Conservation (phyloP, 2,888 invertebrate species). For the Agrochola litura region DNA sequence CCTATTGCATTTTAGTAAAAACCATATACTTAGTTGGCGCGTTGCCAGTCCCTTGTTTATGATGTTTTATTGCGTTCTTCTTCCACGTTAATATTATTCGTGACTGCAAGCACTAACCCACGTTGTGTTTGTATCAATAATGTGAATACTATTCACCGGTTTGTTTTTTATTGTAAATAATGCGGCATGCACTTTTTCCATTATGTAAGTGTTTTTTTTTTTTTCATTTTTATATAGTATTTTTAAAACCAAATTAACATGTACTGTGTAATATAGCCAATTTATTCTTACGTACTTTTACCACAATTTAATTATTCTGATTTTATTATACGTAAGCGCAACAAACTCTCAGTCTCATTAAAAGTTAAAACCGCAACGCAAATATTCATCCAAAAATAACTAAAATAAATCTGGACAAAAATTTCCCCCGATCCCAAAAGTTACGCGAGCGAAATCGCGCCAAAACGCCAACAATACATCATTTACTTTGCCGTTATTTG, state of each 20-base stretch:
- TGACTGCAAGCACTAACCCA: slow-evolving; percentile 49
- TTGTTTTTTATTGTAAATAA: slow-evolving; percentile 39
- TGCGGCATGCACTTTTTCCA: slow-evolving; percentile 1
- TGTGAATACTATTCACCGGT: slow-evolving; percentile 19
- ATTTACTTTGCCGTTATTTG: slow-evolving; percentile 59
- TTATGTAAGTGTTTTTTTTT: not conserved
- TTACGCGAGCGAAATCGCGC: slow-evolving; percentile 25
- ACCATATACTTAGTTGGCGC: slow-evolving; percentile 40
- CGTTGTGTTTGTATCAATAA: slow-evolving; percentile 39
- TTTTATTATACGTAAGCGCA: not conserved
- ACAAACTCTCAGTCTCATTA: slow-evolving; percentile 21
- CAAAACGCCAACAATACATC: slow-evolving; percentile 56
- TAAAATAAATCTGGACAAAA: slow-evolving; percentile 40
- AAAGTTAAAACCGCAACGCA: slow-evolving; percentile 23
- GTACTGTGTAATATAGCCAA: not conserved
- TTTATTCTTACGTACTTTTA: not conserved
- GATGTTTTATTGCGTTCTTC: slow-evolving; percentile 33
- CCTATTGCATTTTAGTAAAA: slow-evolving; percentile 36
- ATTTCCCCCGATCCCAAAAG: slow-evolving; percentile 40
- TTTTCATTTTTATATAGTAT: not conserved
- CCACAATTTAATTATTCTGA: not conserved
- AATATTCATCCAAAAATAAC: slow-evolving; percentile 36
- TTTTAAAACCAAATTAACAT: not conserved
- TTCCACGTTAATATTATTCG: slow-evolving; percentile 54
- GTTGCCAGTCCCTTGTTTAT: slow-evolving; percentile 56